Evolutionary conservation across 2,888 invertebrate species (phyloP).

Genomic region (Aquatica leii): DNA sequence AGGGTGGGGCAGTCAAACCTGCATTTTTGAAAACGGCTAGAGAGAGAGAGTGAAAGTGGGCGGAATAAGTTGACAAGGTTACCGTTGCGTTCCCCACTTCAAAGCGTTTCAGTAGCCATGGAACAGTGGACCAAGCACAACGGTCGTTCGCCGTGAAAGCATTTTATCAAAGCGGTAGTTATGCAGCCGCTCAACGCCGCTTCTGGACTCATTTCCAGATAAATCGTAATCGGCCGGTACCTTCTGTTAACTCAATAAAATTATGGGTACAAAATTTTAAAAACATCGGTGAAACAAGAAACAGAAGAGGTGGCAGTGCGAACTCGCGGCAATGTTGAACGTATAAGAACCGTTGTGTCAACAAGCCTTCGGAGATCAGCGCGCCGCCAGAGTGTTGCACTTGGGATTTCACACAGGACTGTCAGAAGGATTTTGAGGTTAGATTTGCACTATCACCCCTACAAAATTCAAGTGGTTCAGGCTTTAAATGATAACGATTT

Average conservation of each 20-base stretch:
- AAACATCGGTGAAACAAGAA: no score
- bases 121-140: constrained; percentile 1
- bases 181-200: constrained; percentile 2
- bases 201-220: background rate
- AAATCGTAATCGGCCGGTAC: background rate
- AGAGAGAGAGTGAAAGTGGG: no score
- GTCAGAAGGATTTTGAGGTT: background rate
- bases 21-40: no score
- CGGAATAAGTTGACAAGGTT: no score
- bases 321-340: constrained; percentile 1
- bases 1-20: no score
- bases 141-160: constrained; percentile 5
- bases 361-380: background rate
- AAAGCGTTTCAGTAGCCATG: constrained; percentile 10
- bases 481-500: no score
- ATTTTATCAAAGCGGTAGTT: constrained; percentile 3
- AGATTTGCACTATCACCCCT: background rate
- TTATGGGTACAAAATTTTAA: background rate
- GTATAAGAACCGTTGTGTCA: background rate
- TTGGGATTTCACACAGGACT: background rate
- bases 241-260: background rate
- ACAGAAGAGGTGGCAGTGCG: constrained; percentile 5
- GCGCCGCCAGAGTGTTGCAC: background rate
- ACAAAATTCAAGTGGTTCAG: background rate
- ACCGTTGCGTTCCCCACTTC: background rate